These are phyloP conservation scores for Eumeta japonica DNA, from an alignment of 1,140 invertebrate species.

Conservation along the genomic window DNA sequence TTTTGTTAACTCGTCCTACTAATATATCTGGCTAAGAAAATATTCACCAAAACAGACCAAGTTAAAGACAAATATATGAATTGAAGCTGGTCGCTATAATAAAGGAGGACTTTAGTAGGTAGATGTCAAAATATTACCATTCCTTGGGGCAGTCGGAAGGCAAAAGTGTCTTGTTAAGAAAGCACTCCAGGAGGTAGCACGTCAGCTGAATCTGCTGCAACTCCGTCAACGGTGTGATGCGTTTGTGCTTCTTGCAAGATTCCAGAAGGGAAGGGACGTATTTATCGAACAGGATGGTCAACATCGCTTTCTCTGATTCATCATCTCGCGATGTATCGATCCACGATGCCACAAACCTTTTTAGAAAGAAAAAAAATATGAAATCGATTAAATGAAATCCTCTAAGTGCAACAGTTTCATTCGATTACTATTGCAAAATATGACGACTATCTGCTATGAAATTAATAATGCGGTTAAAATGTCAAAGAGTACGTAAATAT, in stretches of 20 bases:
- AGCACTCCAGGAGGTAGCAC: slow-evolving; percentile 84
- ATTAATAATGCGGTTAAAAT: too few species aligned
- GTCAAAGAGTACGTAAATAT: too few species aligned
- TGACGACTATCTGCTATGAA: too few species aligned
- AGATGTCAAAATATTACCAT: slow-evolving; percentile 52
- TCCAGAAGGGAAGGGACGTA: slow-evolving; percentile 89
- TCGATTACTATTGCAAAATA: too few species aligned
- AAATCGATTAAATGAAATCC: too few species aligned
- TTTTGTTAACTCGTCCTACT: too few species aligned
- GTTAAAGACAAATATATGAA: too few species aligned
- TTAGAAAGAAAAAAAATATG: slow-evolving; percentile 5
- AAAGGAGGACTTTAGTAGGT: not conserved
- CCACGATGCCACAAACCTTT: slow-evolving; percentile 85
- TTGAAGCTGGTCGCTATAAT: too few species aligned
- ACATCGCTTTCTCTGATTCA: slow-evolving; percentile 72
- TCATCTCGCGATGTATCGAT: slow-evolving; percentile 77
- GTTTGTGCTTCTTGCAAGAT: slow-evolving; percentile 80
- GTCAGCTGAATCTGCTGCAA: slow-evolving; percentile 89
- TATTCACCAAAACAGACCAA: too few species aligned
- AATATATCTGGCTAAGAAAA: too few species aligned
- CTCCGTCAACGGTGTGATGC: slow-evolving; percentile 88
- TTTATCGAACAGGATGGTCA: slow-evolving; percentile 90
- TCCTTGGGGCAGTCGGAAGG: slow-evolving; percentile 87
- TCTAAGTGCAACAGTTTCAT: too few species aligned
- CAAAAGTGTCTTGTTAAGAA: slow-evolving; percentile 77